These are phyloP conservation scores for Xenopus petersii DNA, from an alignment of 2,797 vertebrate genomes.

Conservation along the genomic window DNA sequence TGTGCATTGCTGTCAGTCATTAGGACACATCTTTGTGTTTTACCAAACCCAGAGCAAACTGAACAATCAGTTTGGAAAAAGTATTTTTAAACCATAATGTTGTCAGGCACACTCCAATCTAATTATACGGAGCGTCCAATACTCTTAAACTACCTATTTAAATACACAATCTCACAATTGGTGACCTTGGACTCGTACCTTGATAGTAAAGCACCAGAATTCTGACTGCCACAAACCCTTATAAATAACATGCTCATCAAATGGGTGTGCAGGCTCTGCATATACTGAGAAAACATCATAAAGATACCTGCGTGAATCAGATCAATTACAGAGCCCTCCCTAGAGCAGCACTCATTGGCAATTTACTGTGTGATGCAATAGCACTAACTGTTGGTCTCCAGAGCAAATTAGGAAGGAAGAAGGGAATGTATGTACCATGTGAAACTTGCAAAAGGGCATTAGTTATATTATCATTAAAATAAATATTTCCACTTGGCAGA, in stretches of 20 bases:
- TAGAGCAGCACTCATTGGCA: slow-evolving; percentile 15
- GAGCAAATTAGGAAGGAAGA: background rate
- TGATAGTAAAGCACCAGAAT: too few relatives aligned
- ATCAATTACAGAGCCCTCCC: slow-evolving; percentile 33
- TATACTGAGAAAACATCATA: slow-evolving; percentile 21
- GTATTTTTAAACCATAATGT: too few relatives aligned
- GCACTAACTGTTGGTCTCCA: slow-evolving; percentile 13
- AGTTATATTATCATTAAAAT: background rate
- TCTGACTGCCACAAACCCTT: too few relatives aligned
- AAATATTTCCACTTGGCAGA: slow-evolving; percentile 2
- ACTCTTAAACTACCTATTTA: too few relatives aligned
- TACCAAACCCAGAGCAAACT: too few relatives aligned
- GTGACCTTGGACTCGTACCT: too few relatives aligned
- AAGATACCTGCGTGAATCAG: slow-evolving; percentile 28
- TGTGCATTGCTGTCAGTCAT: too few relatives aligned
- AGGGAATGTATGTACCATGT: background rate
- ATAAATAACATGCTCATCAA: background rate
- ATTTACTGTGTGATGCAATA: slow-evolving; percentile 42
- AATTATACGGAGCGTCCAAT: too few relatives aligned
- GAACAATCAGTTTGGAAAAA: too few relatives aligned
- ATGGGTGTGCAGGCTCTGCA: background rate
- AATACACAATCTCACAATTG: too few relatives aligned
- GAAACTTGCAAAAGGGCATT: background rate
- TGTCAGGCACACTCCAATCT: too few relatives aligned
- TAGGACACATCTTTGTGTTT: too few relatives aligned